Evolutionary conservation across 1,140 invertebrate species (phyloP), one percentile per base, ranked within the genome.

Genomic region (Samia ricini): DNA sequence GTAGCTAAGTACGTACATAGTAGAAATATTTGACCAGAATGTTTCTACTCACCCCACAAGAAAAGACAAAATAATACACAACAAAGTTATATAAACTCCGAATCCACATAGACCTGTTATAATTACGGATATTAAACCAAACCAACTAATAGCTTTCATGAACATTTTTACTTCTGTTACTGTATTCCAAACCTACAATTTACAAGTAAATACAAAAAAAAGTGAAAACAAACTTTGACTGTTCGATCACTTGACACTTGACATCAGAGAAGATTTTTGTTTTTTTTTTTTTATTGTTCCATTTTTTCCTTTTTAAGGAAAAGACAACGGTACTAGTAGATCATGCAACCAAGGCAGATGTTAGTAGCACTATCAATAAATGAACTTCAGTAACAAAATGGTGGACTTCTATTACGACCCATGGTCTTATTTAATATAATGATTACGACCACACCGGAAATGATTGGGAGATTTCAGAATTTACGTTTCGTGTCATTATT

Each of bases 51-150:
- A 88, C 85, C 87, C 85, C 61, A 81, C 58, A 26, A 83, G 42
- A 76, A 88, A 89, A 0, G 84, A 86, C 60, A 83, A 63, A 19
- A 83, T 60, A 78, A 88, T 82, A 26, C 77, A 76, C 62, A 89
- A 64, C 59, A 87, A 67, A 51, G 78, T 78, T 66, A 90, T 68
- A 72, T 88, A 90, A 61, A 79, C 64, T 60, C 82, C 81, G 57
- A 90, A 80, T 48, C 87, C 87, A 67, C 86, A 69, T 66, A 90
- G 76, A 29, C 84, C 81, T 54, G 79, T 88, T 18, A 77, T 71
- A 68, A 90, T 86, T 60, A 90, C 66, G 5, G 85, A 83, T 63
- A 87, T 72, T 56, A 90, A 67, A 55, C 80, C 72, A 68, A 82
- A 85, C 88, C 88, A 90, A 19, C 77, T 74, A 19, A 76, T 58